These are phyloP conservation scores for Anolis carolinensis DNA, from an alignment of 2,113 vertebrate species.

Conservation along the genomic window DNA sequence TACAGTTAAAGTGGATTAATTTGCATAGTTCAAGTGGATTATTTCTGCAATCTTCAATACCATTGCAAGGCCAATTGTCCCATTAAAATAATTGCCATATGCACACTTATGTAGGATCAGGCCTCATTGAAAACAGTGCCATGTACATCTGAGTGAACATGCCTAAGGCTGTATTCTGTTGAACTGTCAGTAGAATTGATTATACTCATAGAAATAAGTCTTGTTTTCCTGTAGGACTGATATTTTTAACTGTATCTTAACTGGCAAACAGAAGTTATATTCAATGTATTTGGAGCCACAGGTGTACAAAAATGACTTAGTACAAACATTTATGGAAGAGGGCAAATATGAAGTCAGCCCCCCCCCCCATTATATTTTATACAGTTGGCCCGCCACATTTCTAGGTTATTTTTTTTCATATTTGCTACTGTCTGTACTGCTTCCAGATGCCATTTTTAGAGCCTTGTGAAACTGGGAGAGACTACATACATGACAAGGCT, in stretches of 20 bases:
- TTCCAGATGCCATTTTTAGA: no score
- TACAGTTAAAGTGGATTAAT: constrained; percentile 5
- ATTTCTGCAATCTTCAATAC: constrained; percentile 18
- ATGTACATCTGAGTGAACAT: constrained; percentile 9
- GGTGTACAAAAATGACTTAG: not conserved
- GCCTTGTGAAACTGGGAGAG: no score
- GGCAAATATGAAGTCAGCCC: no score
- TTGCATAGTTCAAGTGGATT: not conserved
- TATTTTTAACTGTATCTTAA: constrained; percentile 19
- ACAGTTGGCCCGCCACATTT: not conserved
- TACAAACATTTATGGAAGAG: not conserved
- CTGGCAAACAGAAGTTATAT: constrained; percentile 16
- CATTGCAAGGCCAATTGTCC: not conserved
- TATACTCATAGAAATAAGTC: constrained; percentile 26
- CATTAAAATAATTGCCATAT: not conserved
- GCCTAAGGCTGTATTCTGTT: not conserved
- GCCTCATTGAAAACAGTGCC: not conserved
- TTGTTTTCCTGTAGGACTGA: constrained; percentile 5
- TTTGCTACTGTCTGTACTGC: no score
- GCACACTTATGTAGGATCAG: not conserved
- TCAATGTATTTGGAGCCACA: not conserved
- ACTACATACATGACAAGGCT: no score
- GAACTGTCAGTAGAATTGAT: constrained; percentile 26
- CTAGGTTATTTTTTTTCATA: no score
- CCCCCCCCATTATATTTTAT: not conserved